phyloP scores from a whole-genome alignment of 2,888 invertebrate genomes.

The Leucozona laternaria region DNA sequence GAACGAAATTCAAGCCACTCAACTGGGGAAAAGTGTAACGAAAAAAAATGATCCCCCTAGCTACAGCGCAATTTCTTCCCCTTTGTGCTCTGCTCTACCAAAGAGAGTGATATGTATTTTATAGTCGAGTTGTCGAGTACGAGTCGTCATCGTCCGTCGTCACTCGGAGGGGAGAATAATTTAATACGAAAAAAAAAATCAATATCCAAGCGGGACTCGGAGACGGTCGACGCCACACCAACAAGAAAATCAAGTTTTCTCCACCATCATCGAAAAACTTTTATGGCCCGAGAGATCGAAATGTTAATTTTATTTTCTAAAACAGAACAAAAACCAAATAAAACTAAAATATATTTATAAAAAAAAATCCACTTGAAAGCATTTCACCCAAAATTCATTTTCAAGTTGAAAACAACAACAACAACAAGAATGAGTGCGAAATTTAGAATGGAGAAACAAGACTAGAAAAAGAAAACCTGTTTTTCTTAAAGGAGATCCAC shows the following conservation, averaged over 20 bases:
- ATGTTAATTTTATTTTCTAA: conserved; percentile 31
- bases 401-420: conserved; percentile 8
- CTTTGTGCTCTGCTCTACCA: not conserved
- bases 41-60: conserved; percentile 70
- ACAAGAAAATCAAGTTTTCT: conserved; percentile 56
- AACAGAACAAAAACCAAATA: conserved; percentile 7
- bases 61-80: conserved; percentile 60
- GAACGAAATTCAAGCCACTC: conserved; percentile 19
- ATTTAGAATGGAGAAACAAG: conserved; percentile 53
- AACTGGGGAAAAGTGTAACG: conserved; percentile 40
- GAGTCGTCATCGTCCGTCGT: not conserved
- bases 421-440: conserved; percentile 48
- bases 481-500: conserved; percentile 58
- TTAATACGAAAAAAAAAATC: conserved; percentile 53
- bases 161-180: conserved; percentile 8
- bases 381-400: conserved; percentile 63
- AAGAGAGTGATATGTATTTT: not conserved
- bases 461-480: conserved; percentile 59
- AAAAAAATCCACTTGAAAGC: conserved; percentile 58
- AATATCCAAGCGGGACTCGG: conserved; percentile 40
- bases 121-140: not conserved
- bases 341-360: not conserved
- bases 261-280: conserved; percentile 15
- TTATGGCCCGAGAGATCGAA: conserved; percentile 49
- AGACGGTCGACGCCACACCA: not conserved